Evolutionary conservation across 1,140 invertebrate species (phyloP).

Genomic region (Calephelis nemesis): DNA sequence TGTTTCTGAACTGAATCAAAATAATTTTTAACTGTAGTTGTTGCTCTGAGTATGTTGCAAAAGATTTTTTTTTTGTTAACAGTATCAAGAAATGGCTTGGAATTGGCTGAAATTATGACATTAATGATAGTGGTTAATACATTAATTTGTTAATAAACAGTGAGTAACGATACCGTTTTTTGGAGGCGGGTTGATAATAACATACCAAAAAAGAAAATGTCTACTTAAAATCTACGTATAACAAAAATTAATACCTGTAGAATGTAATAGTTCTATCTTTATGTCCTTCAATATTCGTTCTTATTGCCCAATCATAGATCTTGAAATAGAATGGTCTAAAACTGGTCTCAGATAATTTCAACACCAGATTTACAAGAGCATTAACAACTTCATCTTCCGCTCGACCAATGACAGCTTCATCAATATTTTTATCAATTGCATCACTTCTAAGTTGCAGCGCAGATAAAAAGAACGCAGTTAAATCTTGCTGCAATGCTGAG

Average conservation of each 20-base stretch:
- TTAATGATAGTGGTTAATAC: too few relatives aligned
- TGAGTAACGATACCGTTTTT: too few relatives aligned
- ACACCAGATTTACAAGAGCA: slow-evolving; percentile 86
- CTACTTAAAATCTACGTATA: neutral
- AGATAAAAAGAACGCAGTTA: slow-evolving; percentile 87
- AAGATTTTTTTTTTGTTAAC: too few relatives aligned
- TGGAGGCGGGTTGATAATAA: too few relatives aligned
- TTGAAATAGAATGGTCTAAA: slow-evolving; percentile 93
- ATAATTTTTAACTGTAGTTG: too few relatives aligned
- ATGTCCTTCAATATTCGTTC: slow-evolving; percentile 78
- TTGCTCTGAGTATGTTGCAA: too few relatives aligned
- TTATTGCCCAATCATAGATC: slow-evolving; percentile 91
- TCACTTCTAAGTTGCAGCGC: slow-evolving; percentile 85
- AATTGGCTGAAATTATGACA: too few relatives aligned
- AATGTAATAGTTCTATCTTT: slow-evolving; percentile 87
- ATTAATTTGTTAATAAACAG: too few relatives aligned
- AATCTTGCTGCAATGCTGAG: slow-evolving; percentile 81
- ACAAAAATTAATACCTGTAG: slow-evolving; percentile 80
- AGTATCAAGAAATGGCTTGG: too few relatives aligned
- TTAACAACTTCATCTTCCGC: slow-evolving; percentile 87
- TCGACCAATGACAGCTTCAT: slow-evolving; percentile 55
- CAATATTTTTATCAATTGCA: slow-evolving; percentile 55
- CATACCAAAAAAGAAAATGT: neutral
- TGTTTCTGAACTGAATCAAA: too few relatives aligned
- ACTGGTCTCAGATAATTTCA: slow-evolving; percentile 92